phyloP scores from a whole-genome alignment of 2,797 vertebrate species.

The Rhyacichthys aspro region DNA sequence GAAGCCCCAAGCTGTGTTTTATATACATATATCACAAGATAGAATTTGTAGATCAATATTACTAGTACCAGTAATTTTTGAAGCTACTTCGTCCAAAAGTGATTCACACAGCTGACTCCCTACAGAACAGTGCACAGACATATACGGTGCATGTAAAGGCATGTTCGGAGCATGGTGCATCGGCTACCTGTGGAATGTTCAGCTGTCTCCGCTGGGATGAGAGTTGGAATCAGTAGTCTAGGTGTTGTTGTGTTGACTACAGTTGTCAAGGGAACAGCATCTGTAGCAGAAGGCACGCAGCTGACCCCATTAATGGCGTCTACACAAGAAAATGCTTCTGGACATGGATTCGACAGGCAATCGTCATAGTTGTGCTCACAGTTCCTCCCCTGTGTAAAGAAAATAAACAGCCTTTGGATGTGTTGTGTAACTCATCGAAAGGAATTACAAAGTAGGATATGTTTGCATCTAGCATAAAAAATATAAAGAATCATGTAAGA shows the following conservation, averaged over 20 bases:
- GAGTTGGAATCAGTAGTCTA: conserved; percentile 27
- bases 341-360: conserved; percentile 84
- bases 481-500: conserved; percentile 8
- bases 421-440: conserved; percentile 3
- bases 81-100: conserved; percentile 1
- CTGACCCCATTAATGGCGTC: conserved; percentile 86
- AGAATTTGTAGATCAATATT: background rate
- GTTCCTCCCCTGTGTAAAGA: conserved; percentile 79
- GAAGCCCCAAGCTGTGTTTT: conserved; percentile 6
- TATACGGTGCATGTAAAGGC: background rate
- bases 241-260: conserved; percentile 58
- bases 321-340: conserved; percentile 81
- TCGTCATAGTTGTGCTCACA: conserved; percentile 87
- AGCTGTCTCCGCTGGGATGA: conserved; percentile 30
- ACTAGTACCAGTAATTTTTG: background rate
- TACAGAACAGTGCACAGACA: background rate
- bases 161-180: background rate
- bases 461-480: conserved; percentile 37
- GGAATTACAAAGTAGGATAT: conserved; percentile 22
- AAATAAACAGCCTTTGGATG: conserved; percentile 56
- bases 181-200: conserved; percentile 69
- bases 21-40: conserved; percentile 18
- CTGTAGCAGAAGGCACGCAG: conserved; percentile 74
- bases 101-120: background rate
- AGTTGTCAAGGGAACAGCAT: conserved; percentile 64